Conservation (phyloP, 2,113 vertebrate species). For the Rhabdomys dilectus region DNA sequence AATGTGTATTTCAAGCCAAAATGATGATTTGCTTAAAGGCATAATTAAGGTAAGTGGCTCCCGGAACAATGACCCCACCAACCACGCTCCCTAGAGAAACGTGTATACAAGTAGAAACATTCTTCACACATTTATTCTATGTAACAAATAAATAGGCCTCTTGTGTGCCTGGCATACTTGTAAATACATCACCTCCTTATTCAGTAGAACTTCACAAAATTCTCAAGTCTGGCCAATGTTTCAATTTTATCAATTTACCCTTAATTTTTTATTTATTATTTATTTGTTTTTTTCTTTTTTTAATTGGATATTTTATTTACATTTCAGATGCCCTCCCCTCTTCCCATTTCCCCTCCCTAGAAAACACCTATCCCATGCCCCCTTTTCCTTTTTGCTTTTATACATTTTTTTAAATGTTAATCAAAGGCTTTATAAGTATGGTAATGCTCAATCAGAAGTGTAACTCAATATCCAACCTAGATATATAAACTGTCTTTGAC, state of each 20-base stretch:
- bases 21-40: neutral
- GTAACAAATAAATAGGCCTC: neutral
- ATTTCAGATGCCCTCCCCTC: no score
- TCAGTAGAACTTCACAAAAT: neutral
- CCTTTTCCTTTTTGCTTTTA: no score
- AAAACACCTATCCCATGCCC: no score
- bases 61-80: neutral
- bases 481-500: no score
- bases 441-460: no score
- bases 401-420: no score
- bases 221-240: neutral
- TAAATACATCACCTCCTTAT: conserved; percentile 3
- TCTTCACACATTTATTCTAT: neutral
- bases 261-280: neutral
- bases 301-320: no score
- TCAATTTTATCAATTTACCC: neutral
- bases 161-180: neutral
- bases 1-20: neutral
- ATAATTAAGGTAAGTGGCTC: neutral
- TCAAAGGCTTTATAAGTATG: no score
- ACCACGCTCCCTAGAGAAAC: neutral
- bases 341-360: no score
- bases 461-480: no score
- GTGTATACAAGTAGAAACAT: neutral
- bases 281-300: neutral